Conservation (phyloP, 1,140 invertebrate genomes). For the Rhyacophila brunnea region DNA sequence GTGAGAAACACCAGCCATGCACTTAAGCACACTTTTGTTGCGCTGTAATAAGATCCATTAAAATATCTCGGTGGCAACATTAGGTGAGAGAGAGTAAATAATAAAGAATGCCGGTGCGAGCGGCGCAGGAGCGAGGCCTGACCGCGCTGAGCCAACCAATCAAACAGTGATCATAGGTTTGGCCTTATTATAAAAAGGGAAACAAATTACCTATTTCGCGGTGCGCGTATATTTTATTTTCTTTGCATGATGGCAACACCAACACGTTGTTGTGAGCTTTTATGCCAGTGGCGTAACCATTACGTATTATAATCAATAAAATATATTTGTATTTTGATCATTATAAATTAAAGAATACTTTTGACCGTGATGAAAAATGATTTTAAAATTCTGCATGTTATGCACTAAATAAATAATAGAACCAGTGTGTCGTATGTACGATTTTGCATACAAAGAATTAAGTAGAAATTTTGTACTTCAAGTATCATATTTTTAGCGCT, state of each 20-base stretch:
- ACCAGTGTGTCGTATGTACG: too few relatives aligned
- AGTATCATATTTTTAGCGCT: too few relatives aligned
- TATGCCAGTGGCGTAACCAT: too few relatives aligned
- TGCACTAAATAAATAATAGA: too few relatives aligned
- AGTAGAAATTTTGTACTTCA: too few relatives aligned
- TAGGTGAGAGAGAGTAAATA: constrained; percentile 7
- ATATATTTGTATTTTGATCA: too few relatives aligned
- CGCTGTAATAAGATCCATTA: constrained; percentile 11
- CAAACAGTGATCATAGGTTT: constrained; percentile 18
- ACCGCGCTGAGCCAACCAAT: not conserved
- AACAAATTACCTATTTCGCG: constrained; percentile 16
- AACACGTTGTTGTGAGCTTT: too few relatives aligned
- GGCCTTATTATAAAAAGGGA: constrained; percentile 14
- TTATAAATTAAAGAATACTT: too few relatives aligned
- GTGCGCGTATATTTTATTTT: not conserved
- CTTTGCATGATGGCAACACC: not conserved
- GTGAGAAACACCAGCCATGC: constrained; percentile 9
- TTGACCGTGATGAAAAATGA: too few relatives aligned
- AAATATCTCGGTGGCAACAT: constrained; percentile 22
- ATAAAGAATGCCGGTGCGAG: not conserved
- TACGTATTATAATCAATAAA: too few relatives aligned
- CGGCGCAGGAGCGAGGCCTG: not conserved
- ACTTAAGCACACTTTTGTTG: constrained; percentile 1
- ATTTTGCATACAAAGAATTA: too few relatives aligned
- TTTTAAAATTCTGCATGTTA: too few relatives aligned